phyloP scores from a whole-genome alignment of 2,797 vertebrate genomes.

The Esox masquinongy region DNA sequence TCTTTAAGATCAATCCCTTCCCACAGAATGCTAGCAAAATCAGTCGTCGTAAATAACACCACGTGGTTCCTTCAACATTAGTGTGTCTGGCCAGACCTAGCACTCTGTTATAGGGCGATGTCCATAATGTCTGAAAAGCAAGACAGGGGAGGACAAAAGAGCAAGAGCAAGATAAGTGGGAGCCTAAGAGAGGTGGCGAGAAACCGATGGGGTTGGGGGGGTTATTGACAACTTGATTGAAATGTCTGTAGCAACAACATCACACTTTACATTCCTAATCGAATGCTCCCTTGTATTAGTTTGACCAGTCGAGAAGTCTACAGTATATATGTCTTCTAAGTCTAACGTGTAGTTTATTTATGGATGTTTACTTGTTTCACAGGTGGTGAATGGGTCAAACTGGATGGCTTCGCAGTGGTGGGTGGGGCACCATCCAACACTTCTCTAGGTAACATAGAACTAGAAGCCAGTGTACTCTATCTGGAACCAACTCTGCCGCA shows the following conservation, averaged over 20 bases:
- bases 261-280: neutral
- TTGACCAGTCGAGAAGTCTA: neutral
- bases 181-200: neutral
- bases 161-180: neutral
- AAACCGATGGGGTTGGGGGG: neutral
- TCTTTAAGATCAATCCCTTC: slow-evolving; percentile 51
- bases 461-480: too few relatives aligned
- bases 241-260: neutral
- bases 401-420: slow-evolving; percentile 79
- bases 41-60: slow-evolving; percentile 61
- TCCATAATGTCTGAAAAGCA: neutral
- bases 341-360: slow-evolving; percentile 14
- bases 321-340: neutral
- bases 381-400: slow-evolving; percentile 79
- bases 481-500: neutral
- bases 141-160: neutral
- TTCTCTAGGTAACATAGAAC: slow-evolving; percentile 66
- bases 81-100: slow-evolving; percentile 46
- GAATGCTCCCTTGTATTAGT: neutral
- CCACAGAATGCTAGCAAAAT: slow-evolving; percentile 52
- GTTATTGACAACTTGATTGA: neutral
- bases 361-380: slow-evolving; percentile 26
- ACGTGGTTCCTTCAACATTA: slow-evolving; percentile 40
- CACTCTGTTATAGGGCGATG: slow-evolving; percentile 32
- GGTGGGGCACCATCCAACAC: slow-evolving; percentile 71